Base-by-base conservation (phyloP, 2,113 vertebrate genomes). In the Cisticola juncidis region DNA sequence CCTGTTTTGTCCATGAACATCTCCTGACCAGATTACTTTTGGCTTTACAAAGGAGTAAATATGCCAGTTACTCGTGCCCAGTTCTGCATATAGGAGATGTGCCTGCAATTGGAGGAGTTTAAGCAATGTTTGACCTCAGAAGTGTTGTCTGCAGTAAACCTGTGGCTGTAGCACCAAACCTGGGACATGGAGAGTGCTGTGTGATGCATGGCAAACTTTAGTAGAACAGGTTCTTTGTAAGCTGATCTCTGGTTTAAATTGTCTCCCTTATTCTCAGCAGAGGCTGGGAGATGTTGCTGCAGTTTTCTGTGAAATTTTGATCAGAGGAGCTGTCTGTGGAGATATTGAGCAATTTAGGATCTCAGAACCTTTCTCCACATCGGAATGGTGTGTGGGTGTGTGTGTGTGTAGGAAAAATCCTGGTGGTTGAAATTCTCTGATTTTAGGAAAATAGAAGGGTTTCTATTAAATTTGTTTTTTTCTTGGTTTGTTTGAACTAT, bases 171-270 rank as follows among this genome's bases (percentile, higher is more conserved):
- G 33, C 56, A 21, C 16, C 16, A 5, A 44, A 4, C 10, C 31
- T 35, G 7, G 47, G 66, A 11, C 26, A 11, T 12, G 33, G 33
- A 45, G 47, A 51, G 26, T 0, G 0, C 17, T 62, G 2, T 45
- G 57, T 33, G 48, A 47, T 33, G 69, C 23, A 12, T 68, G 38
- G 14, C 57, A 45, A 62, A 22, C 18, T 38, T 22, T 3, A 62
- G 22, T 11, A 16, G 33, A 22, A 54, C 7, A 18, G 31, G 22
- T 17, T 45, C 33, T 33, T 36, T 45, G 33, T 33, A 47, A 19
- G 14, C 28, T 54, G 22, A 5, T 45, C 26, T 54, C 48, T 72
- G 28, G 28, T 45, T 62, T 54, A 38, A 54, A 18, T 54, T 44
- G 22, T 72, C 38, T 61, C 38, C 45, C 33, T 54, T 31, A 20